These are phyloP conservation scores for Microplitis deprimator DNA, from an alignment of 2,888 invertebrate species.

Conservation along the genomic window DNA sequence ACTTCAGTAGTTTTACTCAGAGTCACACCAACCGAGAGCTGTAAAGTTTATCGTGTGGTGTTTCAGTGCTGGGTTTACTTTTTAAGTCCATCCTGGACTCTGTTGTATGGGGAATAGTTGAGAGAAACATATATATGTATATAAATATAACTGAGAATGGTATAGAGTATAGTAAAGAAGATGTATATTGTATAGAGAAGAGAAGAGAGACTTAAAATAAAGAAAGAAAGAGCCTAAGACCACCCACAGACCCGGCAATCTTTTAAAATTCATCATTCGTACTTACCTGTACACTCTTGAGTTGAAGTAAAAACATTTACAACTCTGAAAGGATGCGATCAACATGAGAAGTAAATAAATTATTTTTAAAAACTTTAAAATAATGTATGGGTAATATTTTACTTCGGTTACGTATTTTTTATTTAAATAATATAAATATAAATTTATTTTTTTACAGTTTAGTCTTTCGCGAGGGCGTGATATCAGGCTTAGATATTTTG, in stretches of 20 bases:
- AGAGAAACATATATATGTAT: not conserved
- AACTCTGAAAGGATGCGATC: slow-evolving; percentile 4
- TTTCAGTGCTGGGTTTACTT: not conserved
- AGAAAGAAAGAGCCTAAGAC: slow-evolving; percentile 15
- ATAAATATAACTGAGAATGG: not conserved
- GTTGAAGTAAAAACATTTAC: slow-evolving; percentile 14
- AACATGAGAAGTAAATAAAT: not conserved
- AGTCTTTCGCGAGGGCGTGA: not conserved
- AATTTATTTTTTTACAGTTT: slow-evolving; percentile 4
- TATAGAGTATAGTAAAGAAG: not conserved
- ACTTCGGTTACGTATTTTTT: not conserved
- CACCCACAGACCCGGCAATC: slow-evolving; percentile 28
- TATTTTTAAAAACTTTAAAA: not conserved
- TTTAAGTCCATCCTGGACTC: not conserved
- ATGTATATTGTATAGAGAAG: not conserved
- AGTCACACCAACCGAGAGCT: slow-evolving; percentile 36
- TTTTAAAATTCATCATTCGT: slow-evolving; percentile 27
- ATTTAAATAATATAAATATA: not conserved
- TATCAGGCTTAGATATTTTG: too few relatives aligned
- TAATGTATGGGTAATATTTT: not conserved
- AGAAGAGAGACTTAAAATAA: not conserved
- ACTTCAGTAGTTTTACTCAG: not conserved
- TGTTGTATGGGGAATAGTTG: not conserved
- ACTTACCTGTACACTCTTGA: not conserved
- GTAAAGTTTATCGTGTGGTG: slow-evolving; percentile 38